Evolutionary conservation across 2,113 vertebrate species (phyloP).

Genomic region (Gambusia affinis): DNA sequence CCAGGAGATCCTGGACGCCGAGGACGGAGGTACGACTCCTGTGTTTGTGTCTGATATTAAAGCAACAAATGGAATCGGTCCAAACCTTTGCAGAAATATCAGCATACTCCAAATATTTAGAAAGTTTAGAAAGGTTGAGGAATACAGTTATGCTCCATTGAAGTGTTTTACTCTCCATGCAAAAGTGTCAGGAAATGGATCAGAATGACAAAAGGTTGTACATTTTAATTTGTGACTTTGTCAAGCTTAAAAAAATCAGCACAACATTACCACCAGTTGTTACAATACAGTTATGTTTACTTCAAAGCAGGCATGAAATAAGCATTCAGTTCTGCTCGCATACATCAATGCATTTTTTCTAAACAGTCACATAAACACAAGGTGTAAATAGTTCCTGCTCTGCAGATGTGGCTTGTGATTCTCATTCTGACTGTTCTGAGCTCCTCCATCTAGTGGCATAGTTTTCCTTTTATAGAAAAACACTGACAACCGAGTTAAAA

Average conservation of each 20-base stretch:
- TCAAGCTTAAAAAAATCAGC: neutral
- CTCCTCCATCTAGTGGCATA: slow-evolving; percentile 50
- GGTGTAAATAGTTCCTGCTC: slow-evolving; percentile 23
- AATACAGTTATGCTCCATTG: neutral
- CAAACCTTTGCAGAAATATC: neutral
- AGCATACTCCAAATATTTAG: neutral
- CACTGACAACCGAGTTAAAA: slow-evolving; percentile 22
- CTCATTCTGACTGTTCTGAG: slow-evolving; percentile 19
- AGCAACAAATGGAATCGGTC: neutral
- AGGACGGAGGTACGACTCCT: slow-evolving; percentile 84
- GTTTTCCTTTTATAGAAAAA: slow-evolving; percentile 78
- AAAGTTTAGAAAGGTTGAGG: neutral
- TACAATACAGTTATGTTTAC: neutral
- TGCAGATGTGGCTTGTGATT: slow-evolving; percentile 20
- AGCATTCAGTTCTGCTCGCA: neutral
- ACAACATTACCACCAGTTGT: neutral
- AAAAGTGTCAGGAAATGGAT: neutral
- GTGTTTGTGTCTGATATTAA: neutral
- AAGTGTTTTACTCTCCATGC: no score
- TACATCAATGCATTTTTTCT: neutral
- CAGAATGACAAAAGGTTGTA: neutral
- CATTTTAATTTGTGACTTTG: neutral
- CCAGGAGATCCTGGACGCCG: slow-evolving; percentile 94
- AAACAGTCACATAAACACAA: neutral
- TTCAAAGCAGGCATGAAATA: neutral